Evolutionary conservation across 2,113 vertebrate genomes (phyloP), one percentile per base, ranked within the genome.

Genomic region (Cryptomyrus ogoouensis): DNA sequence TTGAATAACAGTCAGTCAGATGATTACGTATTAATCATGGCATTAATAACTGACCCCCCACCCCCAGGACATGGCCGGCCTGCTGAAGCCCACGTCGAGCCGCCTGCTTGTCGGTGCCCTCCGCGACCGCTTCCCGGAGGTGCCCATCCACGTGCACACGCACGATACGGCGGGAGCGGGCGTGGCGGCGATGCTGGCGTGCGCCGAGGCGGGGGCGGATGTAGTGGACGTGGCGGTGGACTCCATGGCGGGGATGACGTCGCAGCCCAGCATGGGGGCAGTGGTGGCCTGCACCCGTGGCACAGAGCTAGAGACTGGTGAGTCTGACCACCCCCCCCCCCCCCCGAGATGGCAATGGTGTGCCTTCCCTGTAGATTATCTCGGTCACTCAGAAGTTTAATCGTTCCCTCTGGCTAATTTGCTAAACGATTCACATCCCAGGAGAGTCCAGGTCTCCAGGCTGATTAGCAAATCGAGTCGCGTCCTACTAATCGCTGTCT

Each of bases 261-360:
- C 98, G 0, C 98, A 99, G 92, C 98, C 98, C 89, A 99, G 98
- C 94, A 99, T 99, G 98, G 98, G 98, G 0, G 98, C 98, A 62
- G 91, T 99, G 5, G 98, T 99, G 90, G 98, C 98, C 88, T 99
- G 97, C 86, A 90, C 97, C 88, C 97, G 96, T 24, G 96, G 97
- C 42, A 98, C 97, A 0, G 92, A 96, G 13, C 93, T 96, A 0
- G 96, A 98, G 92, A 98, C 98, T 19, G 98, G 98, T 99, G 93
- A 89, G 95, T 0, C 62, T 27, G 12, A 24, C 58, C 42, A 21
- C n/a, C 44, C 17, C 1, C n/a, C 17, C 39, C 2, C 87, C 42
- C 24, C 31, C 3, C 62, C 24, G 6, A 17, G 10, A 12, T 9
- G 6, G 3, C 31, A 19, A 5, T n/a, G 10, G 42, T n/a, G 9